phyloP scores from a whole-genome alignment of 2,113 vertebrate genomes.

The Bambusicola thoracicus region DNA sequence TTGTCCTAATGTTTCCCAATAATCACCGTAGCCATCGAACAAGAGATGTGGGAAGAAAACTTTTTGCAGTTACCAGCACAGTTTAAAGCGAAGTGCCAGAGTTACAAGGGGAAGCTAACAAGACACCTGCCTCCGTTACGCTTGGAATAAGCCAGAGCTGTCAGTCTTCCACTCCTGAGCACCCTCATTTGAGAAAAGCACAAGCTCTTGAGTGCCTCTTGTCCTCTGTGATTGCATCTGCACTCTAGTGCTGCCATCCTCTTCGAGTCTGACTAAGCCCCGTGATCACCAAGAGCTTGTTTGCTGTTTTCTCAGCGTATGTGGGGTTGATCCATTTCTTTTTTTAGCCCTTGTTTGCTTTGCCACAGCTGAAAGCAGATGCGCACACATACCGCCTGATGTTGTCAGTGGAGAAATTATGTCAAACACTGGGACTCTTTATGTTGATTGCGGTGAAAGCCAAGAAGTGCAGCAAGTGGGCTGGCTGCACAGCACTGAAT shows the following conservation, averaged over 20 bases:
- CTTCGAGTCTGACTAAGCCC: not conserved
- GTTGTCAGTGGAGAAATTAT: not conserved
- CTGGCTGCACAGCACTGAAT: constrained; percentile 13
- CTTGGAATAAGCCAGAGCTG: not conserved
- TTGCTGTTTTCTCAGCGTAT: constrained; percentile 14
- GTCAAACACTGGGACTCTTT: not conserved
- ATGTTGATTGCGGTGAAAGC: not conserved
- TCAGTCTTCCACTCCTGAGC: constrained; percentile 4
- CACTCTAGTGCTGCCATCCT: constrained; percentile 10
- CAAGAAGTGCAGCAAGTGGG: constrained; percentile 32
- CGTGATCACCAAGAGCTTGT: not conserved
- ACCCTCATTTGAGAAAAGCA: constrained; percentile 32
- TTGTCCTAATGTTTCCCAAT: not conserved
- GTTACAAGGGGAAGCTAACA: not conserved
- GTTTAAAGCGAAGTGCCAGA: not conserved
- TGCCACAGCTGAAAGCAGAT: not conserved
- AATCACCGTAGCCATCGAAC: not conserved
- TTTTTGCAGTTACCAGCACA: not conserved
- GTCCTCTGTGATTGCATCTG: constrained; percentile 58
- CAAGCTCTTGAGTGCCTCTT: constrained; percentile 55
- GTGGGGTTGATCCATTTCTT: not conserved
- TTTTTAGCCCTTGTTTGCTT: not conserved
- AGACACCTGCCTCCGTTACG: not conserved
- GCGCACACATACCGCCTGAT: not conserved
- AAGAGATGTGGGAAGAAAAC: not conserved